Conservation (phyloP, 2,888 invertebrate genomes). For the Sarcophaga rosellei region DNA sequence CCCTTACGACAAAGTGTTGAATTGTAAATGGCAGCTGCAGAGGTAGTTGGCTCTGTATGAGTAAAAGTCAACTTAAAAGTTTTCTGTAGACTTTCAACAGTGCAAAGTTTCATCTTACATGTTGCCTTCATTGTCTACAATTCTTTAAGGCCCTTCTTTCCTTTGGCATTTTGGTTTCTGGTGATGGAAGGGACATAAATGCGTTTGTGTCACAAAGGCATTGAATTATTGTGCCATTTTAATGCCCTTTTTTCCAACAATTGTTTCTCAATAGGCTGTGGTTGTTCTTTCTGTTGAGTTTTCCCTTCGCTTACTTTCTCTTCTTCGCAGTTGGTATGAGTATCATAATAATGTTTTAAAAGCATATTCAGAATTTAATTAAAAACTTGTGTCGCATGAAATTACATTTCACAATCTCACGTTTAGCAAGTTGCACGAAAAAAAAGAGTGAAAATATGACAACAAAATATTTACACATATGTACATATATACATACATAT, state of each 20-base stretch:
- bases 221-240: constrained; percentile 2
- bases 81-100: too few relatives aligned
- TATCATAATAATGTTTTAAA: constrained; percentile 58
- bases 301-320: not conserved
- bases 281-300: not conserved
- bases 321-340: not conserved
- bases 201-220: not conserved
- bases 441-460: too few relatives aligned
- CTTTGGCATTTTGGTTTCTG: not conserved
- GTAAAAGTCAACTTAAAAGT: constrained; percentile 4
- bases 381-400: constrained; percentile 69
- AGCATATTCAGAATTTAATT: constrained; percentile 72
- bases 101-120: not conserved
- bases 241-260: constrained; percentile 29
- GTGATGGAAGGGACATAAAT: not conserved
- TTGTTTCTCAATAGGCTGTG: constrained; percentile 36
- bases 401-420: constrained; percentile 63
- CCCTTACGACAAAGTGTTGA: too few relatives aligned
- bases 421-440: constrained; percentile 17
- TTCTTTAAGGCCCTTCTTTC: not conserved
- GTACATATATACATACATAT: not conserved
- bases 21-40: too few relatives aligned
- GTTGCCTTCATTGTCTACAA: not conserved
- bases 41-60: too few relatives aligned
- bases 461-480: not conserved